Evolutionary conservation across 2,888 invertebrate genomes (phyloP), one percentile per base, ranked within the genome.

Genomic region (Elmis aenea): DNA sequence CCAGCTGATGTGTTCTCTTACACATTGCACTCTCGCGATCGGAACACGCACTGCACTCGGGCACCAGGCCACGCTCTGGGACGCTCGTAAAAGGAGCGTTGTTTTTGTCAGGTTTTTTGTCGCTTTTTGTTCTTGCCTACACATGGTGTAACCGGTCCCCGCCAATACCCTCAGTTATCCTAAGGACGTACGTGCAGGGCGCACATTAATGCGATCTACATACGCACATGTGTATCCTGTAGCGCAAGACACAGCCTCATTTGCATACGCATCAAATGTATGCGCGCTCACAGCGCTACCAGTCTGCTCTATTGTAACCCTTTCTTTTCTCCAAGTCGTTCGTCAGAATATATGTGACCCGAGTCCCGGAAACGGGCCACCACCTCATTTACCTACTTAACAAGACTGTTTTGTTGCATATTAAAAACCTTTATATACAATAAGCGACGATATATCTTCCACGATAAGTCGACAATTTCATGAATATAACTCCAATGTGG

Each of bases 231-330:
- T 48, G 50, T 54, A 48, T 51, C 55, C 54, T 50, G 57, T 52
- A 46, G 57, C 44, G 57, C 57, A 58, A 58, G 56, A 59, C 59
- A 61, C 34, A 51, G 48, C 40, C 44, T 42, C 51, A 57, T 60
- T 61, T 60, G 57, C 60, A 61, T 61, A 55, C 48, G 33, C 44
- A 42, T 55, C 58, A 60, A 62, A 62, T 62, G 56, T 61, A 62
- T 62, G 59, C 59, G 46, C 39, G 50, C 54, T 55, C 59, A 62
- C 59, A 59, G 22, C 50, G 46, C 49, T 47, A 45, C 51, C 50
- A 50, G 52, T 45, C 50, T 52, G 51, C 41, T 36, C 40, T 38
- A 47, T 47, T 46, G 45, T 46, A 46, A 50, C 50, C 51, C 51
- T 47, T 51, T 49, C 45, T 39, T 48, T 42, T 44, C 40, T 38